These are phyloP conservation scores for Luidia sarsii DNA, from an alignment of 53 echinoderm and acorn worm species.

Conservation along the genomic window DNA sequence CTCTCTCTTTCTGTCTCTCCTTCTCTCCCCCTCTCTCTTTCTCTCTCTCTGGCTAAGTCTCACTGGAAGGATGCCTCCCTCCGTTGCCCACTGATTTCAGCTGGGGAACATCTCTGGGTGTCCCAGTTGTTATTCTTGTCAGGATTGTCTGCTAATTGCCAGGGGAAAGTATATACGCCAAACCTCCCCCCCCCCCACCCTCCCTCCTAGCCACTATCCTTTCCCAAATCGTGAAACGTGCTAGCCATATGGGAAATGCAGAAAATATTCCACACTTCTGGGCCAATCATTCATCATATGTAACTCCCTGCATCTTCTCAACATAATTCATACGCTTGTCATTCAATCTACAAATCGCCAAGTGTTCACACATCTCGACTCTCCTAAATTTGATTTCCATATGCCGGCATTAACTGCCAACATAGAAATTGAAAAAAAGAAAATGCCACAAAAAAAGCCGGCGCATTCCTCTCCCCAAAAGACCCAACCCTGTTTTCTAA, in stretches of 20 bases:
- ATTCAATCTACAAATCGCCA: constrained; percentile 5
- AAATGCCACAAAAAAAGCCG: too few relatives aligned
- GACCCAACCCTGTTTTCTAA: too few relatives aligned
- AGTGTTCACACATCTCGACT: constrained; percentile 9
- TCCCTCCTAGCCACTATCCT: too few relatives aligned
- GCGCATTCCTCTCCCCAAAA: too few relatives aligned
- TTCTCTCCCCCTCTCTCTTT: too few relatives aligned
- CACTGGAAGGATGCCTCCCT: too few relatives aligned
- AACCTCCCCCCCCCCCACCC: too few relatives aligned
- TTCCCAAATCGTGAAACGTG: constrained; percentile 15
- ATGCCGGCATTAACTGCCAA: too few relatives aligned
- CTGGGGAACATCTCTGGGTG: constrained; percentile 26
- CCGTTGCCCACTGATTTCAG: constrained; percentile 24
- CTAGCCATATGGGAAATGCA: constrained; percentile 23
- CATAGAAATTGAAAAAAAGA: too few relatives aligned
- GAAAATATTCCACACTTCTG: constrained; percentile 38
- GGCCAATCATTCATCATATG: constrained; percentile 42
- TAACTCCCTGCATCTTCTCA: not conserved
- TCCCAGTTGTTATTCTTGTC: constrained; percentile 16
- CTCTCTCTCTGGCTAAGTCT: too few relatives aligned
- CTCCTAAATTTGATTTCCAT: not conserved
- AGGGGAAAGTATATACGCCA: constrained; percentile 34
- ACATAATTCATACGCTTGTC: not conserved
- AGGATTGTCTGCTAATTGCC: constrained; percentile 50
- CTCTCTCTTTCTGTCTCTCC: too few relatives aligned